These are phyloP conservation scores for Hiodon alosoides DNA, from an alignment of 2,113 vertebrate genomes.

Conservation along the genomic window DNA sequence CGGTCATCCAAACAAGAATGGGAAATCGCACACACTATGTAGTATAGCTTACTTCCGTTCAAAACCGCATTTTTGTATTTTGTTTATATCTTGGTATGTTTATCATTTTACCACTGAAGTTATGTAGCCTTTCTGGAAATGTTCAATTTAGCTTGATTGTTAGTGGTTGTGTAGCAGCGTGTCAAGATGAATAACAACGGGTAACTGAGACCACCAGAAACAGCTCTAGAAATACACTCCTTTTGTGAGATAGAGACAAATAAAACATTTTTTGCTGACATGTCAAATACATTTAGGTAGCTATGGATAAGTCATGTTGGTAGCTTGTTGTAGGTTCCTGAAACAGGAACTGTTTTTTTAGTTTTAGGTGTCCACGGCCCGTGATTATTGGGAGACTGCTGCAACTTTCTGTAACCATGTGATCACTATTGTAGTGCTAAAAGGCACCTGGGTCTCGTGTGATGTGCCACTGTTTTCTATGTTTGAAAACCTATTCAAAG, in stretches of 20 bases:
- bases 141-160: neutral
- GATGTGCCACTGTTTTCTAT: constrained; percentile 9
- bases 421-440: constrained; percentile 9
- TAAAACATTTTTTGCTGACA: constrained; percentile 17
- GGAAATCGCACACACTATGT: neutral
- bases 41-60: too few relatives aligned
- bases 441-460: neutral
- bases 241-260: constrained; percentile 22
- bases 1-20: neutral
- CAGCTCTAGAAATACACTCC: constrained; percentile 14
- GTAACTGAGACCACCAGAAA: neutral
- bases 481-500: neutral
- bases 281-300: constrained; percentile 8
- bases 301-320: constrained; percentile 10
- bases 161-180: neutral
- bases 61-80: too few relatives aligned
- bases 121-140: neutral
- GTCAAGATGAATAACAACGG: constrained; percentile 1
- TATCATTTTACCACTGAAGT: too few relatives aligned
- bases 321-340: constrained; percentile 8
- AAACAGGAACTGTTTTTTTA: neutral
- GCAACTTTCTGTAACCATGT: neutral
- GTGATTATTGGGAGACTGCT: constrained; percentile 1
- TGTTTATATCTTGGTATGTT: too few relatives aligned
- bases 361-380: neutral